A percentile compares a stretch with the other conserved stretches of the same genome.
phyloP scores from a whole-genome alignment of 2,797 vertebrate species.

The Capromys pilorides region DNA sequence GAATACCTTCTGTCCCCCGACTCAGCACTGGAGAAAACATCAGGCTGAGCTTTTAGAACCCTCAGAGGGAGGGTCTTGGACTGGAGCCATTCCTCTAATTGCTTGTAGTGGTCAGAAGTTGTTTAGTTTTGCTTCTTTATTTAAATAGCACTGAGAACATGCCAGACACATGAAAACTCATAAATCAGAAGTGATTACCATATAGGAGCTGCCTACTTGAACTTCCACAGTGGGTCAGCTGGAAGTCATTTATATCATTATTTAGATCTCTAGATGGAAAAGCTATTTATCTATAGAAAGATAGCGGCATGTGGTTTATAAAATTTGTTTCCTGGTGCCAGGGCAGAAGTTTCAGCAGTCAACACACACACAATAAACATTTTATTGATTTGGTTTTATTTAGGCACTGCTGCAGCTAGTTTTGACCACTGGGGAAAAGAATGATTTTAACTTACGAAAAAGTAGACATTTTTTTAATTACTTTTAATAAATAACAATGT shows the following conservation, averaged over 20 bases:
- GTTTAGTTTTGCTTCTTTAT: background rate
- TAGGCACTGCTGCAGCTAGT: background rate
- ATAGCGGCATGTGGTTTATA: no score
- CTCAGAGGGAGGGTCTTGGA: background rate
- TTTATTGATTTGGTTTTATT: background rate
- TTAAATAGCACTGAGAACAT: background rate
- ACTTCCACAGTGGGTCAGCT: fast-evolving
- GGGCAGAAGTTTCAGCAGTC: background rate
- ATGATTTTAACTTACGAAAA: background rate
- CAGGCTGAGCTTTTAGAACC: background rate
- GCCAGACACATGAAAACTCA: background rate
- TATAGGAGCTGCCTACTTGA: background rate
- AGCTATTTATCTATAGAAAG: background rate
- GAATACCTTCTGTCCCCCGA: background rate
- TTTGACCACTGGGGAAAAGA: background rate
- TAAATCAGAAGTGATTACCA: background rate
- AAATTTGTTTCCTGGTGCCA: slow-evolving; percentile 7
- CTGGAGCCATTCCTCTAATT: background rate
- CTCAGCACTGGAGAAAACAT: background rate
- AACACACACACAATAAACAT: background rate
- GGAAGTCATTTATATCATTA: background rate
- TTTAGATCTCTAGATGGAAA: background rate
- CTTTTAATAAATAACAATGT: no score
- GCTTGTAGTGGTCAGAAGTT: background rate
- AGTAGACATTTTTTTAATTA: background rate